phyloP scores from a whole-genome alignment of 2,797 vertebrate species.

The Tragelaphus oryx region DNA sequence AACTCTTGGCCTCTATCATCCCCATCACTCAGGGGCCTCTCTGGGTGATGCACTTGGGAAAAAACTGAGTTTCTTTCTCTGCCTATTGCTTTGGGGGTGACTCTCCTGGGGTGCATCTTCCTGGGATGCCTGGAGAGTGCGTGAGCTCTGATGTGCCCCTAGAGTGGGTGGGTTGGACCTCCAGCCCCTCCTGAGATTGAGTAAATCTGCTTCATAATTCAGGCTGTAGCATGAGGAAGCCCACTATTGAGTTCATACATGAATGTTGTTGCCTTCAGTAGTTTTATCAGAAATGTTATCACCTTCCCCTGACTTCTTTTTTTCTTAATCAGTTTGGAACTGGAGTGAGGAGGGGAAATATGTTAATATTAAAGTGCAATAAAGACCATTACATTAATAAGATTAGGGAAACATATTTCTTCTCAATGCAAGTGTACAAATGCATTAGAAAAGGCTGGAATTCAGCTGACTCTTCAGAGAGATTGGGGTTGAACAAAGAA shows the following conservation, averaged over 20 bases:
- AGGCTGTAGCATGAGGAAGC: neutral
- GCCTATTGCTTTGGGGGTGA: neutral
- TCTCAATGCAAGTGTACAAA: neutral
- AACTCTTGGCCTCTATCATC: neutral
- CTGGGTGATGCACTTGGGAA: neutral
- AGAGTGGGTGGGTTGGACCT: neutral
- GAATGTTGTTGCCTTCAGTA: neutral
- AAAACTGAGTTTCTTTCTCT: neutral
- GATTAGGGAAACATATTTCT: constrained; percentile 1
- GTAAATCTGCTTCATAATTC: neutral
- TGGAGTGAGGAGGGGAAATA: neutral
- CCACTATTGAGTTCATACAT: neutral
- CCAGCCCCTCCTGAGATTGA: neutral
- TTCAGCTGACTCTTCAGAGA: neutral
- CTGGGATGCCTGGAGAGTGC: neutral
- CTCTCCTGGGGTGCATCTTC: neutral
- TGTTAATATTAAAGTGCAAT: neutral
- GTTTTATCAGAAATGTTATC: neutral
- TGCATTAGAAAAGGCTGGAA: neutral
- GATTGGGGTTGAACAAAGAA: neutral
- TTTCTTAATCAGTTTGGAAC: neutral
- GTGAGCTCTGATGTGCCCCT: neutral
- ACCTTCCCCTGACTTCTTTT: neutral
- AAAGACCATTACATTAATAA: neutral
- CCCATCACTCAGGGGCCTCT: neutral